A percentile compares a stretch with the other conserved stretches of the same genome.
These are phyloP conservation scores for Antheraea assamensis DNA, from an alignment of 2,888 invertebrate genomes.

Conservation along the genomic window DNA sequence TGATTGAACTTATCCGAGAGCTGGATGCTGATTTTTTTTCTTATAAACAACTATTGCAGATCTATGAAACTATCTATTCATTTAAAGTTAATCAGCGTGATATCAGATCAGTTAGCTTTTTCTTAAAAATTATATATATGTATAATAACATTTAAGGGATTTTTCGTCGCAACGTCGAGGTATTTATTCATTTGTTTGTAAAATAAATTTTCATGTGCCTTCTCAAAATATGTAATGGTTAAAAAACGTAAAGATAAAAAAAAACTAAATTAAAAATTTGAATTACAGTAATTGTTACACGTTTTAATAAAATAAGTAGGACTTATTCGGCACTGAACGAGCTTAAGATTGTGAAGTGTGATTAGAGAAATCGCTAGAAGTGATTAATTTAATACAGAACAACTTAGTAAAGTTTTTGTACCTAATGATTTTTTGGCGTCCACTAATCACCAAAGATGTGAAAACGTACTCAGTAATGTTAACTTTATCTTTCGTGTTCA, in stretches of 20 bases:
- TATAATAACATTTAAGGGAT: slow-evolving; percentile 3
- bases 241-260: slow-evolving; percentile 42
- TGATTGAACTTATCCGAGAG: slow-evolving; percentile 46
- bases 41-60: not conserved
- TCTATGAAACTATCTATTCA: not conserved
- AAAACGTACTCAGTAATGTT: no score
- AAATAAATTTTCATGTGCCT: slow-evolving; percentile 80
- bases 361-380: slow-evolving; percentile 33
- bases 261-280: slow-evolving; percentile 56
- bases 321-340: slow-evolving; percentile 60
- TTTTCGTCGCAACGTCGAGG: slow-evolving; percentile 48
- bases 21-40: slow-evolving; percentile 19
- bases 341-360: slow-evolving; percentile 43
- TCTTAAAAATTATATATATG: slow-evolving; percentile 3
- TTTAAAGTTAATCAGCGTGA: slow-evolving; percentile 17
- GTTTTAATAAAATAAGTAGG: slow-evolving; percentile 65
- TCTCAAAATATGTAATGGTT: slow-evolving; percentile 68
- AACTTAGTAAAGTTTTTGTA: no score
- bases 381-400: not conserved
- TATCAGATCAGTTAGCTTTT: slow-evolving; percentile 14
- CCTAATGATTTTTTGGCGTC: no score
- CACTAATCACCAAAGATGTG: no score
- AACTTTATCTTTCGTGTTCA: no score
- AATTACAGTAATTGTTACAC: slow-evolving; percentile 72
- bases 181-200: slow-evolving; percentile 73